Evolutionary conservation across 2,888 invertebrate genomes (phyloP), one percentile per base, ranked within the genome.

Genomic region (Tachystola acroxantha): DNA sequence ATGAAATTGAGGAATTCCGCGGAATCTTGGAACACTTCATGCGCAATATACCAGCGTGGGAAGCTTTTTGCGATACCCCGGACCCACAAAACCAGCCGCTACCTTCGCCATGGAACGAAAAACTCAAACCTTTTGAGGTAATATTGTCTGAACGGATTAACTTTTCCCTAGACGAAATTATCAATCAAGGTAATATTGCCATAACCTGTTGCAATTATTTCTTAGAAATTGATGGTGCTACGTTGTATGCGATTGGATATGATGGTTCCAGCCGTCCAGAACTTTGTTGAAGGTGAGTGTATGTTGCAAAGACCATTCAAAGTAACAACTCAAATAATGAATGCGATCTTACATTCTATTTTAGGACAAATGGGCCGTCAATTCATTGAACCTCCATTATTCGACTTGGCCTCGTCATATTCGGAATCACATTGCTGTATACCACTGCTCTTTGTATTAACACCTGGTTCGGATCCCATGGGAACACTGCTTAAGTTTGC

Each of bases 381-480:
- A 58, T 98, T 94, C 66, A 91, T 96, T 6, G 95, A 96, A 65
- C 95, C 97, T 0, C 97, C 97, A 0, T 92, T 96, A 0, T 97
- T 97, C 66, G 96, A 97, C 76, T 82, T 98, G 48, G 77, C 87
- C 0, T 93, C 96, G 1, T 95, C 96, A 0, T 98, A 93, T 66
- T 81, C 88, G 0, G 97, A 97, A 64, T 97, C 97, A 0, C 93
- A 94, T 56, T 93, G 92, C 62, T 92, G 92, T 58, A 91, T 95
- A n/a, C 98, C 98, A 0, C 74, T 98, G 40, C 93, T 98, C 55
- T 97, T 98, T 62, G 92, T 98, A 14, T 78, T 98, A 42, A 96
- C 97, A 0, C 96, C 97, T 0, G 97, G 97, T 2, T 94, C 96
- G 0, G 98, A 98, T 87, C 98, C 98, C 0, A 96, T 96, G 60